A percentile compares a stretch with the other conserved stretches of the same genome.
Evolutionary conservation across 2,888 invertebrate genomes (phyloP).

Genomic region (Pseudoips prasinana): DNA sequence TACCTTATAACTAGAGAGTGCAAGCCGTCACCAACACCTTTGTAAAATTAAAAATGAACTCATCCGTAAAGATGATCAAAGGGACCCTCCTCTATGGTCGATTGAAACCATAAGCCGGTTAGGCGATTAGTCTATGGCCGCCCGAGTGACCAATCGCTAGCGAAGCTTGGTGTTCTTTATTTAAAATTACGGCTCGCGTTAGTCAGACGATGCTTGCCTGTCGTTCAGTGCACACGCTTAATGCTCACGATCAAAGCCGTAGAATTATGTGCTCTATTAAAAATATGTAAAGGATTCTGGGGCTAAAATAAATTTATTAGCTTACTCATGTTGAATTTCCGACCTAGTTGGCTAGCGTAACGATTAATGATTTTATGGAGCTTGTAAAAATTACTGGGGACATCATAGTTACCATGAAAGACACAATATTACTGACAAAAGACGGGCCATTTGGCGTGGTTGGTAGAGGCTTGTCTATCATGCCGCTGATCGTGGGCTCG

Average conservation of each 20-base stretch:
- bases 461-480: too few relatives aligned
- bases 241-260: slow-evolving; percentile 23
- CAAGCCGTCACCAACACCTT: slow-evolving; percentile 31
- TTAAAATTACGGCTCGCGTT: slow-evolving; percentile 51
- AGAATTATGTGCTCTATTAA: slow-evolving; percentile 43
- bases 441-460: too few relatives aligned
- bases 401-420: too few relatives aligned
- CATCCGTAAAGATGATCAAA: slow-evolving; percentile 59
- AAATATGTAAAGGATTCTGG: slow-evolving; percentile 10
- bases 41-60: slow-evolving; percentile 52
- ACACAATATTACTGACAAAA: too few relatives aligned
- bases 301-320: slow-evolving; percentile 8
- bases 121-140: slow-evolving; percentile 63
- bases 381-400: too few relatives aligned
- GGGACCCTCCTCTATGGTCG: slow-evolving; percentile 48
- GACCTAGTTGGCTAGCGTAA: slow-evolving; percentile 16
- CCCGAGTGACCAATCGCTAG: slow-evolving; percentile 60
- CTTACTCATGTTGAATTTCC: slow-evolving; percentile 23
- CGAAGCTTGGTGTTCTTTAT: slow-evolving; percentile 57
- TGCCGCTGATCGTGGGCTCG: too few relatives aligned
- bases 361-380: too few relatives aligned
- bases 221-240: slow-evolving; percentile 32
- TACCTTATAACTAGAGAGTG: too few relatives aligned
- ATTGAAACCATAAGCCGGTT: slow-evolving; percentile 61
- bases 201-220: slow-evolving; percentile 38